A percentile compares a stretch with the other conserved stretches of the same genome.
Conservation (phyloP, 2,888 invertebrate species). For the Anarsia innoxiella region DNA sequence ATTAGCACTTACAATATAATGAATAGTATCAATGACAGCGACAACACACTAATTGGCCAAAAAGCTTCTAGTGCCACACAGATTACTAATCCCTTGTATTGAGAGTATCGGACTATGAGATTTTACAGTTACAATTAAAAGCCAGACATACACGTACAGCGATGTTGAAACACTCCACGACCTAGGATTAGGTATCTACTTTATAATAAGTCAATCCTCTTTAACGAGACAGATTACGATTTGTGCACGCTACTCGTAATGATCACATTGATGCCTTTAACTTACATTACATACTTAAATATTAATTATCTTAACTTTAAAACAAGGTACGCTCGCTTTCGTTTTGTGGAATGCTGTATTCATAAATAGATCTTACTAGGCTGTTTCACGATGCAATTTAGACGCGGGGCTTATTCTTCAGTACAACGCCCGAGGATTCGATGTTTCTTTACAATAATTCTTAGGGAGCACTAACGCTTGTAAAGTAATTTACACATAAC, state of each 20-base stretch:
- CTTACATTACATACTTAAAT: slow-evolving; percentile 49
- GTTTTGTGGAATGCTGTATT: slow-evolving; percentile 68
- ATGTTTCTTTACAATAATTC: slow-evolving; percentile 59
- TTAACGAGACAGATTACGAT: slow-evolving; percentile 54
- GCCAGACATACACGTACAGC: slow-evolving; percentile 65
- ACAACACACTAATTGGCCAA: slow-evolving; percentile 2
- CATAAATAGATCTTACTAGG: slow-evolving; percentile 59
- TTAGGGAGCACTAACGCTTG: slow-evolving; percentile 49
- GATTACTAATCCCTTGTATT: slow-evolving; percentile 60
- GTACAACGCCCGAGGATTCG: slow-evolving; percentile 70
- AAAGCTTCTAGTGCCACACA: slow-evolving; percentile 18
- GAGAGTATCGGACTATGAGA: slow-evolving; percentile 58
- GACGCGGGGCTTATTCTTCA: slow-evolving; percentile 57
- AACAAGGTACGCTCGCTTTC: slow-evolving; percentile 60
- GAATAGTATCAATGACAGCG: not conserved
- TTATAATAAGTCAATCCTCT: slow-evolving; percentile 44
- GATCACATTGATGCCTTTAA: slow-evolving; percentile 70
- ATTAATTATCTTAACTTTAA: slow-evolving; percentile 44
- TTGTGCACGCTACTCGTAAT: slow-evolving; percentile 70
- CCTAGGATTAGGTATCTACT: slow-evolving; percentile 61
- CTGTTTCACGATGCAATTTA: slow-evolving; percentile 41
- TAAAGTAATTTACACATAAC: slow-evolving; percentile 65
- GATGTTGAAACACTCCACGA: slow-evolving; percentile 59
- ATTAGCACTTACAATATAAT: slow-evolving; percentile 5
- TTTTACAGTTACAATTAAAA: slow-evolving; percentile 51